phyloP scores from a whole-genome alignment of 2,797 vertebrate species.

The Amphiprion clarkii region DNA sequence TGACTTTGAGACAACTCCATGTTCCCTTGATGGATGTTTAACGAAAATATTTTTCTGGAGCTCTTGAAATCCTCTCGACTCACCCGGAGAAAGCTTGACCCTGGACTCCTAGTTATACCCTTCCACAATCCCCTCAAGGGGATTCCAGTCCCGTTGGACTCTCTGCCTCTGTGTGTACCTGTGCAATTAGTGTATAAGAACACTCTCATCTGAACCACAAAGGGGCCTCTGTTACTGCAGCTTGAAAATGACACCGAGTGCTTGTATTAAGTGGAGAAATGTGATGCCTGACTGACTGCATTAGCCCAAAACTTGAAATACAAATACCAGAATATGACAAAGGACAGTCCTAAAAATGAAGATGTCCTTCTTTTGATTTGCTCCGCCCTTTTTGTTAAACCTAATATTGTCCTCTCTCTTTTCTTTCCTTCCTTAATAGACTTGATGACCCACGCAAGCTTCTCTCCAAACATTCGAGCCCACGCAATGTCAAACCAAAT shows the following conservation, averaged over 20 bases:
- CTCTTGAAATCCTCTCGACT: slow-evolving; percentile 55
- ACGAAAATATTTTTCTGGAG: slow-evolving; percentile 42
- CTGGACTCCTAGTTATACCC: slow-evolving; percentile 40
- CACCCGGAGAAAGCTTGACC: slow-evolving; percentile 17
- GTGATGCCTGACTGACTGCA: slow-evolving; percentile 36
- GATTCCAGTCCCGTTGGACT: slow-evolving; percentile 34
- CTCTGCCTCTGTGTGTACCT: slow-evolving; percentile 53
- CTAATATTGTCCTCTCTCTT: slow-evolving; percentile 3
- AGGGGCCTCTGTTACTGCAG: slow-evolving; percentile 27
- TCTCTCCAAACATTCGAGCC: slow-evolving; percentile 22
- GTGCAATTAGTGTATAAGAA: slow-evolving; percentile 57
- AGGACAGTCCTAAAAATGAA: slow-evolving; percentile 12
- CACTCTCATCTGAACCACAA: slow-evolving; percentile 53
- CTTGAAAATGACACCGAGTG: slow-evolving; percentile 52
- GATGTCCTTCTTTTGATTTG: background rate
- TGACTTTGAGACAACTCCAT: slow-evolving; percentile 58
- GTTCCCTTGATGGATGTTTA: slow-evolving; percentile 54
- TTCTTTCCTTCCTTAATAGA: slow-evolving; percentile 47
- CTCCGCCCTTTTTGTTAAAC: background rate
- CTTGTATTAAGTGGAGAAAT: slow-evolving; percentile 38
- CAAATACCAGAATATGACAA: slow-evolving; percentile 7
- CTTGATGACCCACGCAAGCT: slow-evolving; percentile 21
- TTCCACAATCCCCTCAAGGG: slow-evolving; percentile 39
- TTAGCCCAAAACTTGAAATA: slow-evolving; percentile 26
- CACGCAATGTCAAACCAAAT: slow-evolving; percentile 15